Evolutionary conservation across 2,888 invertebrate species (phyloP).

Genomic region (Epistrophella euchroma): DNA sequence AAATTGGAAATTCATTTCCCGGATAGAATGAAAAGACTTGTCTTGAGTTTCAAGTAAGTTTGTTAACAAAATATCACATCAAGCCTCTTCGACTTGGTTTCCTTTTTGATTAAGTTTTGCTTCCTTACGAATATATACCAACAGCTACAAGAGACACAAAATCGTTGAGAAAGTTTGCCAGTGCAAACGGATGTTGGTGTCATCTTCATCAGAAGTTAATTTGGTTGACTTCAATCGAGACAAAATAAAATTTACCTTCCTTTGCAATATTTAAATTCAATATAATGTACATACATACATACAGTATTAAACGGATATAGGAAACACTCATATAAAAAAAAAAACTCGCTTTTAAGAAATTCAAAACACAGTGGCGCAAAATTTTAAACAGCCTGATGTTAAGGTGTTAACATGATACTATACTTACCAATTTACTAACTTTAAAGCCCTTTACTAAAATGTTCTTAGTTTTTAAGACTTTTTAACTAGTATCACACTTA

Average conservation of each 20-base stretch:
- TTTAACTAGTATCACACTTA: too few species aligned
- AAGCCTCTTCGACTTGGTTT: constrained; percentile 4
- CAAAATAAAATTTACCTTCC: constrained; percentile 17
- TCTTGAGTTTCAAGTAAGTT: constrained; percentile 9
- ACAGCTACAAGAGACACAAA: not conserved
- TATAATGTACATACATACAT: not conserved
- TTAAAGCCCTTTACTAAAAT: too few species aligned
- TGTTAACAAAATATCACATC: constrained; percentile 21
- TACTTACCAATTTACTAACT: too few species aligned
- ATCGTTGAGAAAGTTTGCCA: not conserved
- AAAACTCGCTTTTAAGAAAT: too few species aligned
- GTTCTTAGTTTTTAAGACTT: too few species aligned
- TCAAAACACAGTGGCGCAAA: too few species aligned
- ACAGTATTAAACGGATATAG: not conserved
- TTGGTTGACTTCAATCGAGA: constrained; percentile 15
- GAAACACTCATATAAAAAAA: too few species aligned
- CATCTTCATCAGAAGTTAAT: constrained; percentile 20
- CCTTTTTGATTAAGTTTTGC: constrained; percentile 13
- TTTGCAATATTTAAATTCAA: not conserved
- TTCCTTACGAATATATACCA: not conserved
- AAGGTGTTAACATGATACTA: too few species aligned
- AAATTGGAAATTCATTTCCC: constrained; percentile 20
- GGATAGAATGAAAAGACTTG: constrained; percentile 2
- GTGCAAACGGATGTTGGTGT: constrained; percentile 18
- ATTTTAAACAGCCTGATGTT: too few species aligned